These are phyloP conservation scores for Pocillopora meandrina DNA, from an alignment of 92 coral and sea anemone genomes.

Conservation along the genomic window DNA sequence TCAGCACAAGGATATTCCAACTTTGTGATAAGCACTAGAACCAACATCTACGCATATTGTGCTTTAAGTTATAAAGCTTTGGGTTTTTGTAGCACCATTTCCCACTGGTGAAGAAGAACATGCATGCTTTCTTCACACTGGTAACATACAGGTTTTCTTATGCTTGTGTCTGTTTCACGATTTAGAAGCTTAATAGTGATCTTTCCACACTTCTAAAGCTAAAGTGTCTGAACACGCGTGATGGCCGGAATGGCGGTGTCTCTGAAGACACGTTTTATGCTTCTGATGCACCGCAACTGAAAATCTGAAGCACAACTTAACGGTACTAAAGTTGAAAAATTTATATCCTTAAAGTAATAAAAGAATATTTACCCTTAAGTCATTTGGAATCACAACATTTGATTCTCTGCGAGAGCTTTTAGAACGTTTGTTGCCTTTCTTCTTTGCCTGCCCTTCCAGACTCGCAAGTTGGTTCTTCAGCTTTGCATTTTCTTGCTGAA, in stretches of 20 bases:
- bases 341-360: background rate
- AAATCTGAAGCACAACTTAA: background rate
- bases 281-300: no score
- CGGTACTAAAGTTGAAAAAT: background rate
- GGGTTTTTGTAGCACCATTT: no score
- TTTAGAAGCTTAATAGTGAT: background rate
- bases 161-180: no score
- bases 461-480: slow-evolving; percentile 3
- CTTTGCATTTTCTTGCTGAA: slow-evolving; percentile 4
- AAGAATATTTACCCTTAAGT: slow-evolving; percentile 13
- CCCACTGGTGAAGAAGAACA: no score
- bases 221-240: background rate
- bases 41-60: no score
- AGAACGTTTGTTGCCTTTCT: background rate
- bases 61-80: no score
- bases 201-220: background rate
- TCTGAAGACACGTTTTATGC: slow-evolving; percentile 1
- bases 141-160: no score
- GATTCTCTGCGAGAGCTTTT: slow-evolving; percentile 3
- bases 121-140: no score
- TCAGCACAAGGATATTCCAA: no score
- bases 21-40: no score
- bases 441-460: background rate
- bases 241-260: background rate
- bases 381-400: slow-evolving; percentile 9